Evolutionary conservation across 2,888 invertebrate genomes (phyloP).

Genomic region (Epinotia demarniana): DNA sequence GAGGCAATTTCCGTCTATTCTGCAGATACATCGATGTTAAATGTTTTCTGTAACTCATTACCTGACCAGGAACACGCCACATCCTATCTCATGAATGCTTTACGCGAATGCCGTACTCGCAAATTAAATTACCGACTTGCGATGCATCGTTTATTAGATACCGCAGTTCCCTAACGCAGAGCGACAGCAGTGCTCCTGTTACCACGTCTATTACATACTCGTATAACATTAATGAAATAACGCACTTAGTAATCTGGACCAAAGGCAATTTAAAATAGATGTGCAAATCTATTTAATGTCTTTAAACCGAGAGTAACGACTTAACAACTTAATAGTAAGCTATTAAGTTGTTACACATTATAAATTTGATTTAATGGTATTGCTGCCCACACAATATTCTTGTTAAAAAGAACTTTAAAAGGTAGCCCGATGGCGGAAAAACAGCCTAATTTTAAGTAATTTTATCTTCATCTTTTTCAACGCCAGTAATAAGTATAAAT

Average conservation of each 20-base stretch:
- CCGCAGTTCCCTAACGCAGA: slow-evolving; percentile 31
- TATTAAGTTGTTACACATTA: slow-evolving; percentile 17
- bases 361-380: slow-evolving; percentile 7
- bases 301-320: slow-evolving; percentile 16
- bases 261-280: background rate
- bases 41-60: background rate
- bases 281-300: background rate
- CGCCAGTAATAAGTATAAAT: slow-evolving; percentile 40
- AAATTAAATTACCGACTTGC: slow-evolving; percentile 42
- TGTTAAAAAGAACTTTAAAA: background rate
- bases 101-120: slow-evolving; percentile 21
- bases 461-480: background rate
- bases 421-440: background rate
- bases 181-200: slow-evolving; percentile 35
- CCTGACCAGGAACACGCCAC: background rate
- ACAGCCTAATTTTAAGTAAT: background rate
- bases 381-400: background rate
- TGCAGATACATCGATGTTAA: background rate
- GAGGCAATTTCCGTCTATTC: background rate
- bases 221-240: slow-evolving; percentile 26
- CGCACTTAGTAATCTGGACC: background rate
- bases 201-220: slow-evolving; percentile 19
- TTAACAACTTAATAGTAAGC: slow-evolving; percentile 6
- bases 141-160: slow-evolving; percentile 42
- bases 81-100: slow-evolving; percentile 22